Base-by-base conservation (phyloP, 2,888 invertebrate genomes). In the Icerya purchasi region DNA sequence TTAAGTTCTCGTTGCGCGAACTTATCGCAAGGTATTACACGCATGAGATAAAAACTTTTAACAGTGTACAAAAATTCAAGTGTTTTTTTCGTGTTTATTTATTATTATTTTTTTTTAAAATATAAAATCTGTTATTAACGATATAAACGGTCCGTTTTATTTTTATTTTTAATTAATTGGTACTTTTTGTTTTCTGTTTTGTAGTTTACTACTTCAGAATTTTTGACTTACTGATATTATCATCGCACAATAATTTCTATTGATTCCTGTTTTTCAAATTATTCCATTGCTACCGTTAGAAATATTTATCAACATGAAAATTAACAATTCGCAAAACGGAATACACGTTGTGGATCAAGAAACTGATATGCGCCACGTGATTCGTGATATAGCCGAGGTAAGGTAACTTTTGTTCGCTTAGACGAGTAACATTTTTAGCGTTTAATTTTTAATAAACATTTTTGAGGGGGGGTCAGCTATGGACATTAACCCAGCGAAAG, bases 301-400 rank as follows among this genome's bases (percentile, higher is more conserved):
- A 49, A 49, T 14, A 14, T 14, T 14, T 14, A 18, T 25, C 25
- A 14, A 3, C 65, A 78, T 78, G 78, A 78, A 77, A 73, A 73
- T 78, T 66, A 72, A 71, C 65, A 74, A 74, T 67, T 68, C 72
- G 65, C 76, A 77, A 65, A 76, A 78, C 69, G 75, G 75, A 65
- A 78, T 84, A 66, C 78, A 80, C 67, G 79, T 84, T 67, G 72
- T 84, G 74, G 78, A 81, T 66, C 75, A 76, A 60, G 72, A 74
- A 55, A 78, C 80, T 71, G 73, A 74, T 62, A 76, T 79, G n/a
- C 72, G 73, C 71, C 74, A 75, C 54, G 77, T 82, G 62, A 76
- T 82, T 65, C 74, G 74, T 65, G 78, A 80, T 67, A 77, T 82
- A 64, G 78, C 78, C 53, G 75, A 74, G 53, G 74, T 75, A 56